phyloP scores from a whole-genome alignment of 2,113 vertebrate genomes.

The Mionectes macconnelli region DNA sequence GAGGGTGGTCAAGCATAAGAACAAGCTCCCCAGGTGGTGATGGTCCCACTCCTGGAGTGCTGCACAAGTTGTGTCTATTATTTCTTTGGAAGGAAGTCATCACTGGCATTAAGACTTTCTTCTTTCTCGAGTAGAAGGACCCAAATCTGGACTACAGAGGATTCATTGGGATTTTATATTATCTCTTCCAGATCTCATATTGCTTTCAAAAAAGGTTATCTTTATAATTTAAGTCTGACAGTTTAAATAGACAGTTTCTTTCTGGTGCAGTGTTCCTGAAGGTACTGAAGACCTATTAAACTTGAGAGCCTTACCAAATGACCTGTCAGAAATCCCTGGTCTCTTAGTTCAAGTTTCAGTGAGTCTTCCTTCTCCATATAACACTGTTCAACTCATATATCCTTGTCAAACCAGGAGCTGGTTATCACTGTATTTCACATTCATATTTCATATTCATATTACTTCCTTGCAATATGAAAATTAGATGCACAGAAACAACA shows the following conservation, averaged over 20 bases:
- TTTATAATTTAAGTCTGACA: background rate
- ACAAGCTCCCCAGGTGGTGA: background rate
- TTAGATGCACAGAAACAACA: background rate
- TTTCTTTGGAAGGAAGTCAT: background rate
- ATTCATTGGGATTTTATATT: background rate
- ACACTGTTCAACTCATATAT: background rate
- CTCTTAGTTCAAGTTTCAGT: background rate
- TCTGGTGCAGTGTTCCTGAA: background rate
- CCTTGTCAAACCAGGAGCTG: background rate
- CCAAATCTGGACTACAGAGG: background rate
- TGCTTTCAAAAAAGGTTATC: conserved; percentile 1
- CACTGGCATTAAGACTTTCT: background rate
- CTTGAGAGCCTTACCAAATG: background rate
- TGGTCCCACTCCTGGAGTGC: background rate
- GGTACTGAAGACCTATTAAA: background rate
- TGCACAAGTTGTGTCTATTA: background rate
- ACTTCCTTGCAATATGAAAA: background rate
- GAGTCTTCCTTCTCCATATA: background rate
- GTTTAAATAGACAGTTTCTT: background rate
- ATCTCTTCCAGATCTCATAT: background rate
- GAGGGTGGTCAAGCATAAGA: background rate
- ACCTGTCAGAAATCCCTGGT: background rate
- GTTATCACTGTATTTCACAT: background rate
- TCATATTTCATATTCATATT: background rate
- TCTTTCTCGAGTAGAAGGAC: background rate